Base-by-base conservation (phyloP, 2,888 invertebrate genomes). In the Prostheceraeus crozeri region DNA sequence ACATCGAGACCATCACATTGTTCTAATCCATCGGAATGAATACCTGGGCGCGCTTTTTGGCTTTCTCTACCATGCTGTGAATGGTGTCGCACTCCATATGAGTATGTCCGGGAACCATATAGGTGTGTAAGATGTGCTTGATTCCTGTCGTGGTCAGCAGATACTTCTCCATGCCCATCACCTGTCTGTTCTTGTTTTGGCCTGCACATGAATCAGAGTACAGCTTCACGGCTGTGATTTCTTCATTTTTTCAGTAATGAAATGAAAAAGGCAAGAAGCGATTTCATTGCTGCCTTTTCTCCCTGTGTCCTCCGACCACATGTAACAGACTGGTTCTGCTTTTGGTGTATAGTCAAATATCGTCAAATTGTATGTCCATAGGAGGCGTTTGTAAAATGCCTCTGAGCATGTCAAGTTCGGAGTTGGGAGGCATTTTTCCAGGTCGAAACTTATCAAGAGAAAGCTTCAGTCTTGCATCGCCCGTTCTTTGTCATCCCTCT, bases 341-440 rank as follows among this genome's bases (percentile, higher is more conserved):
- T 25, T 48, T 48, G 48, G 23, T 25, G 23, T 28, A 19, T 48
- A 48, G 28, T 48, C 25, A 19, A 48, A 48, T 25, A 48, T 48
- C 28, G 25, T 48, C 27, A 48, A 4, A 30, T 48, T 48, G 28
- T 48, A 48, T 25, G 28, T 30, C n/a, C 48, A 48, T 30, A 48
- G 19, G 25, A 48, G 28, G 23, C 23, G 48, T 11, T 48, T 48
- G 28, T 19, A 48, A 21, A 48, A 23, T n/a, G 23, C 48, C 28
- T 48, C 48, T 28, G 48, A 48, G 48, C 14, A 48, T 30, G 11
- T 48, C 10, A 48, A 30, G 28, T 48, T 48, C 8, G 48, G 48
- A 48, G 25, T 48, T 48, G 48, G 48, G 10, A 48, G 48, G 28
- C 48, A 48, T 4, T 48, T 48, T 48, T 48, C 48, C 48, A 48